These are phyloP conservation scores for Channa argus DNA, from an alignment of 2,113 vertebrate genomes.

Conservation along the genomic window DNA sequence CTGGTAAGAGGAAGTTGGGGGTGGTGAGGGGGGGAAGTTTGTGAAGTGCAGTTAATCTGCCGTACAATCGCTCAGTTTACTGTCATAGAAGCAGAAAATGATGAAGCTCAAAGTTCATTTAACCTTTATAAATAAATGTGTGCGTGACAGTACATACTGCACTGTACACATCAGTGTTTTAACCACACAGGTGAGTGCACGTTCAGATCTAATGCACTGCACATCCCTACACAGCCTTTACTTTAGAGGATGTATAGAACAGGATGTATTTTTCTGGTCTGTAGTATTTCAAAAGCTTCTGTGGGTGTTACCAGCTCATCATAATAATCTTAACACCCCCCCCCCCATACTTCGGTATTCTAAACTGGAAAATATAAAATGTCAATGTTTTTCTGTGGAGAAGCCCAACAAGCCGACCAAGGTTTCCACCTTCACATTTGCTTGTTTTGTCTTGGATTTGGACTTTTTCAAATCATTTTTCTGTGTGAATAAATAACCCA, in stretches of 20 bases:
- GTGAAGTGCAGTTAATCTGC: too few relatives aligned
- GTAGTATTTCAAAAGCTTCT: not conserved
- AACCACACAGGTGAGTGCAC: too few relatives aligned
- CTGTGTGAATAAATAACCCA: conserved; percentile 4
- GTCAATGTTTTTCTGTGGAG: accelerated
- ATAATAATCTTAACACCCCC: accelerated
- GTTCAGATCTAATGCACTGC: too few relatives aligned
- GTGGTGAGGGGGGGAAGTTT: not conserved
- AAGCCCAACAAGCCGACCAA: not conserved
- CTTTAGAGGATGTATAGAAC: not conserved
- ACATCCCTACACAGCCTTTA: too few relatives aligned
- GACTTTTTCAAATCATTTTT: not conserved
- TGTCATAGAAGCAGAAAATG: not conserved
- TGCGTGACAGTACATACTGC: not conserved
- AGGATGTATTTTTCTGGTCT: accelerated
- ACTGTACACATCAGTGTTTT: too few relatives aligned
- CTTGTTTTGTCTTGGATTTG: not conserved
- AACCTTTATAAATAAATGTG: not conserved
- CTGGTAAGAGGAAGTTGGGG: not conserved
- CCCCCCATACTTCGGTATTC: not conserved
- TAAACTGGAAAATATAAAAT: not conserved
- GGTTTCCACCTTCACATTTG: not conserved
- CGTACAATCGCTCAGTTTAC: too few relatives aligned
- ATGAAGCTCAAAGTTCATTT: not conserved
- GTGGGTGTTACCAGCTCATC: not conserved